Evolutionary conservation across 2,888 invertebrate species (phyloP), one percentile per base, ranked within the genome.

Genomic region (Andrena camellia): DNA sequence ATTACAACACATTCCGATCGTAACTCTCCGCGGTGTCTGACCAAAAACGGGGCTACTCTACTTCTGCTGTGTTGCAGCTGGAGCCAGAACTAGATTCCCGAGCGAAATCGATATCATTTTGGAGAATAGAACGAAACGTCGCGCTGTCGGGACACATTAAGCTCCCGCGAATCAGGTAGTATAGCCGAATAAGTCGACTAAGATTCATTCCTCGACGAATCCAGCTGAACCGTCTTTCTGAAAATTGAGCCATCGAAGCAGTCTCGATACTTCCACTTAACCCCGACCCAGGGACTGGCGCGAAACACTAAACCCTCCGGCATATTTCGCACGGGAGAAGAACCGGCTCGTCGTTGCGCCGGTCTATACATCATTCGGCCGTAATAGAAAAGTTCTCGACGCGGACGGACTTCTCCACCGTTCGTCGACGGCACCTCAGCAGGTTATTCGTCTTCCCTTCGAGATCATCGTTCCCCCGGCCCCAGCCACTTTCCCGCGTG

Each of bases 1-100:
- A 84, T 86, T 86, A 81, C 77, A 86, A 78, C 79, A 81, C 78
- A 86, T 79, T 78, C 71, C 70, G 23, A 63, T 79, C 78, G 75
- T 84, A 83, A 83, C 64, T 78, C 63, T 63, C 20, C n/a, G 2
- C n/a, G 17, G 42, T 50, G 31, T 50, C 68, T 13, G 17, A 8
- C 59, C 59, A 50, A 35, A 62, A 59, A 67, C 59, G 8, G 23
- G 10, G 4, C 33, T 23, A 3, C 8, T 8, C 23, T 6, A 42
- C 59, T 31, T 50, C 57, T 17, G 26, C 33, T 29, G 31, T 17
- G n/a, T 66, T n/a, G 10, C 23, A 17, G 17, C n/a, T 4, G 13
- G 2, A 23, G 48, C 29, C 57, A 6, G 2, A 33, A 29, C 23
- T 7, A 13, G 17, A n/a, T 50, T 7, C 29, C 42, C 17, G 0